phyloP scores from a whole-genome alignment of 2,113 vertebrate genomes.

The Lepus americanus region DNA sequence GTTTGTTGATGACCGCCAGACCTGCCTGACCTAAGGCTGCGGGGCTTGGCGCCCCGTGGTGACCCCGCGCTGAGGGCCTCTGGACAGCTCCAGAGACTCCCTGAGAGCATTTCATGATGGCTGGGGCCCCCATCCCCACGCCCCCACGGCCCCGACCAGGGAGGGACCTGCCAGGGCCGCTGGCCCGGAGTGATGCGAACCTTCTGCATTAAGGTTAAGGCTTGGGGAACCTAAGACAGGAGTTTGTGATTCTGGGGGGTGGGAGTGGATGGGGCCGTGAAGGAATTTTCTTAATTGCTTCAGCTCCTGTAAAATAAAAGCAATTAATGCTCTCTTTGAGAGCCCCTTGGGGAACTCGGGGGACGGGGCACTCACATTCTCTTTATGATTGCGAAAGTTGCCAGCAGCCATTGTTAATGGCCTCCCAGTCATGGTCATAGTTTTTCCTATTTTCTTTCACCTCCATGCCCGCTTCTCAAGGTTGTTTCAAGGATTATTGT shows the following conservation, averaged over 20 bases:
- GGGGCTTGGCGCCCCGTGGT: not conserved
- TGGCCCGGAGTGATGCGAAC: not conserved
- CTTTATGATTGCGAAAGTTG: not conserved
- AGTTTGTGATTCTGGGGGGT: not conserved
- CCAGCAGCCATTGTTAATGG: not conserved
- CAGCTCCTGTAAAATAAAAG: not conserved
- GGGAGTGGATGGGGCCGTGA: not conserved
- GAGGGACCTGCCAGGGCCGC: not conserved
- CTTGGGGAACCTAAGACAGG: not conserved
- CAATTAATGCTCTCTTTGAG: not conserved
- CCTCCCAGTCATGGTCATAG: not conserved
- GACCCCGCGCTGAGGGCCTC: not conserved
- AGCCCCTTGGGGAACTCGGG: not conserved
- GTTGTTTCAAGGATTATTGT: constrained; percentile 36
- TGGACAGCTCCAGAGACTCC: not conserved
- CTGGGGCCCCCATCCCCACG: not conserved
- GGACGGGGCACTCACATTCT: too few species aligned
- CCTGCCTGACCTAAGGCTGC: not conserved
- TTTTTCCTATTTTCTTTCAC: not conserved
- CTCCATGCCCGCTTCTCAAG: not conserved
- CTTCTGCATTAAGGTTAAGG: not conserved
- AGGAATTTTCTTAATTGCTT: not conserved
- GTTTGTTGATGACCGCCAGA: not conserved
- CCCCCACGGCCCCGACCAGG: not conserved
- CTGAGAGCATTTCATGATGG: not conserved